Percentiles rank a stretch among this genome's conserved stretches.
Evolutionary conservation across 2,888 invertebrate genomes (phyloP).

Genomic region (Pseudococcus longispinus): DNA sequence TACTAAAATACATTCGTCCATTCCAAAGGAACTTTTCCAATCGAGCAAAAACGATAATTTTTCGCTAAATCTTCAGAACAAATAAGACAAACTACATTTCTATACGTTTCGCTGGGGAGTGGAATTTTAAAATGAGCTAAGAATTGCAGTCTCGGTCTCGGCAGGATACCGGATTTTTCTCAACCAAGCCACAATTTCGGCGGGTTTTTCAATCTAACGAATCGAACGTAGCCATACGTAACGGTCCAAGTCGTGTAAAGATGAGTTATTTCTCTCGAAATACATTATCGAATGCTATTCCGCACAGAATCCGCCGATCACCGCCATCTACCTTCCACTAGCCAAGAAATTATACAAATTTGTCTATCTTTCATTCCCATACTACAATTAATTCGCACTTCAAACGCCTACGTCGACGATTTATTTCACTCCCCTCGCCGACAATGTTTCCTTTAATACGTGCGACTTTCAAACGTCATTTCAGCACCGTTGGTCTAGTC

Average conservation of each 20-base stretch:
- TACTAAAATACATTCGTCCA: not conserved
- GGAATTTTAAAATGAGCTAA: not conserved
- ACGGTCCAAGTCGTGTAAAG: not conserved
- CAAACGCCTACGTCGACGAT: not conserved
- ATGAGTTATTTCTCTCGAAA: not conserved
- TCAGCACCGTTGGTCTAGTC: not conserved
- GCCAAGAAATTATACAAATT: conserved; percentile 34
- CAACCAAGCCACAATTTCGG: not conserved
- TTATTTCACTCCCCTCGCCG: not conserved
- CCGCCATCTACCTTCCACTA: not conserved
- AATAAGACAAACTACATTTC: not conserved
- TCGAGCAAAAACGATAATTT: not conserved
- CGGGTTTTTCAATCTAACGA: not conserved
- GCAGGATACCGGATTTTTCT: not conserved
- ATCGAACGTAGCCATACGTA: not conserved
- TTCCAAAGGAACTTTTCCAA: not conserved
- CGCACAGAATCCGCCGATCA: not conserved
- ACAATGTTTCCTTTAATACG: not conserved
- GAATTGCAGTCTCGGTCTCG: not conserved
- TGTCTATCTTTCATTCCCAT: not conserved
- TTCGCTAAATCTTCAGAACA: not conserved
- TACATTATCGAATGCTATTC: not conserved
- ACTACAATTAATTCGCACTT: not conserved
- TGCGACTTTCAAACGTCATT: conserved; percentile 36
- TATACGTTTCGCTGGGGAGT: not conserved